Percentiles rank a stretch among this genome's conserved stretches.
Conservation (phyloP, 2,797 vertebrate species). For the Pangasius larnaudii region DNA sequence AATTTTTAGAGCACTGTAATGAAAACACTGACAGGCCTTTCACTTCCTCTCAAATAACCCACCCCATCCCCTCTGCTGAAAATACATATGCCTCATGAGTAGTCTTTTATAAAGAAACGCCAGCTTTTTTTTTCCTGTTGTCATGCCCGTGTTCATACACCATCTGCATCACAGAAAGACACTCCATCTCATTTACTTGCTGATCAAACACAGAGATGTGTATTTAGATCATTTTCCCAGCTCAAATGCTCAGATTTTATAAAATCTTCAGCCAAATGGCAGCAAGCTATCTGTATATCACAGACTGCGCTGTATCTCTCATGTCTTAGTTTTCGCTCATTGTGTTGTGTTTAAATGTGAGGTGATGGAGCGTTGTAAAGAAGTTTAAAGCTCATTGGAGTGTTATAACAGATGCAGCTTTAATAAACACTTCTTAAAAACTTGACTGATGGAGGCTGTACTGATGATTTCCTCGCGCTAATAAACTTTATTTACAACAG, state of each 20-base stretch:
- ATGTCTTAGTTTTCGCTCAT: background rate
- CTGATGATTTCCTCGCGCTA: background rate
- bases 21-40: background rate
- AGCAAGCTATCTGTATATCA: background rate
- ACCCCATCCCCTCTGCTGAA: background rate
- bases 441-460: background rate
- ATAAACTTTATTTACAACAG: background rate
- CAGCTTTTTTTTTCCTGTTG: background rate
- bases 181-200: background rate
- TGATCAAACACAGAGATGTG: background rate
- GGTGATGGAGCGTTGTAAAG: background rate
- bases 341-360: background rate
- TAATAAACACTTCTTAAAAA: background rate
- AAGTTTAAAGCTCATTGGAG: background rate
- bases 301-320: background rate
- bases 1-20: background rate
- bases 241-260: background rate
- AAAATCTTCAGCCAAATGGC: background rate
- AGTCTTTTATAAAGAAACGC: background rate
- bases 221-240: slow-evolving; percentile 13
- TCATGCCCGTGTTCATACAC: background rate
- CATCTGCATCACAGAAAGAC: background rate
- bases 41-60: background rate
- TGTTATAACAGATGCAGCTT: background rate
- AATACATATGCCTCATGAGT: background rate